phyloP scores from a whole-genome alignment of 2,797 vertebrate species.

The Phalloptychus januarius region DNA sequence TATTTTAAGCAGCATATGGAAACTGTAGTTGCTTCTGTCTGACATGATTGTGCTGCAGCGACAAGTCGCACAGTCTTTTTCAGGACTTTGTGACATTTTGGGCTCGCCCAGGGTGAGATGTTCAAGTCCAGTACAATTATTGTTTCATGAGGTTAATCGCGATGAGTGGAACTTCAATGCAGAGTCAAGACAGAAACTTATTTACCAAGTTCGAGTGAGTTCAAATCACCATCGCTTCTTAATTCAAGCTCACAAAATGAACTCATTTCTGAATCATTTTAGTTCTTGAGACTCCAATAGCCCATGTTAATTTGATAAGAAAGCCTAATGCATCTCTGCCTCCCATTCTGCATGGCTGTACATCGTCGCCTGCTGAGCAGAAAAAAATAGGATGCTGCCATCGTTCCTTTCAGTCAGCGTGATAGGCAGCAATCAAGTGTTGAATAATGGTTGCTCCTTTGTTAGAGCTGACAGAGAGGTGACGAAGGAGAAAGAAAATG shows the following conservation, averaged over 20 bases:
- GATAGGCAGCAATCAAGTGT: conserved; percentile 55
- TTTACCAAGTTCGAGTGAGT: not conserved
- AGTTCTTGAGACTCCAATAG: conserved; percentile 7
- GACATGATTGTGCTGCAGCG: not conserved
- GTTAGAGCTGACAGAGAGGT: conserved; percentile 13
- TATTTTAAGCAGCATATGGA: not conserved
- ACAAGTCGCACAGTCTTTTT: not conserved
- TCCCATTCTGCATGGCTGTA: conserved; percentile 29
- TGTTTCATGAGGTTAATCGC: not conserved
- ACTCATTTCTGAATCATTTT: conserved; percentile 21
- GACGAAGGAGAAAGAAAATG: conserved; percentile 36
- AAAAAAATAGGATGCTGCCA: conserved; percentile 25
- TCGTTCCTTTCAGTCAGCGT: conserved; percentile 43
- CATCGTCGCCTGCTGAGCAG: conserved; percentile 30
- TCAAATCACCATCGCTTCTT: not conserved
- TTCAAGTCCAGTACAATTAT: not conserved
- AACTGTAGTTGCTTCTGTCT: not conserved
- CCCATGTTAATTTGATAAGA: conserved; percentile 26
- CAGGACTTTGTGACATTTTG: not conserved
- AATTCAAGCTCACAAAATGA: not conserved
- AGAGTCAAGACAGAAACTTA: not conserved
- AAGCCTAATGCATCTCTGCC: conserved; percentile 29
- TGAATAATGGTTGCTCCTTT: conserved; percentile 50
- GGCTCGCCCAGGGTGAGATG: not conserved
- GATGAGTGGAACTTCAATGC: not conserved